Percentiles rank a stretch among this genome's conserved stretches.
Conservation (phyloP, 2,888 invertebrate species). For the Meliscaeva auricollis region DNA sequence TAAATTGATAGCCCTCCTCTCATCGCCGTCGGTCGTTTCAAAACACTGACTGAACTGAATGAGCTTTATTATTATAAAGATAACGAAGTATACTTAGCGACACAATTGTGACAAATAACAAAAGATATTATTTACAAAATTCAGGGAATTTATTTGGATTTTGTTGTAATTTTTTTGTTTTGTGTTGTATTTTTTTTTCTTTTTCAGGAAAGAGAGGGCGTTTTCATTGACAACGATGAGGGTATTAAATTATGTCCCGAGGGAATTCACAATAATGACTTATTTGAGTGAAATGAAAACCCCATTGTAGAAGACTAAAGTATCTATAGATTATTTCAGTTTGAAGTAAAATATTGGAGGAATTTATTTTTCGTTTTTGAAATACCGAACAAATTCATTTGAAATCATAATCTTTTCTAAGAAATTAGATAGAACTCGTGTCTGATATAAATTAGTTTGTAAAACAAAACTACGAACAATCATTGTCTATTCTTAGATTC, state of each 20-base stretch:
- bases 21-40: neutral
- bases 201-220: neutral
- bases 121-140: constrained; percentile 25
- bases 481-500: too few relatives aligned
- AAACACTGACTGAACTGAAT: constrained; percentile 11
- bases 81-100: constrained; percentile 14
- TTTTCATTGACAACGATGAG: neutral
- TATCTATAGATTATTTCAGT: too few relatives aligned
- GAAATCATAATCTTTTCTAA: too few relatives aligned
- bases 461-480: too few relatives aligned
- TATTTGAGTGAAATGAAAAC: neutral
- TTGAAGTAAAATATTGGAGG: too few relatives aligned
- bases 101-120: constrained; percentile 1
- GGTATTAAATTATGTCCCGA: constrained; percentile 19
- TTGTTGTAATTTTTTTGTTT: neutral
- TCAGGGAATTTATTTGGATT: constrained; percentile 5
- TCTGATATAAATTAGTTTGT: too few relatives aligned
- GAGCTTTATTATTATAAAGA: constrained; percentile 14
- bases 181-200: too few relatives aligned
- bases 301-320: neutral
- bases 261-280: neutral
- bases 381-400: too few relatives aligned
- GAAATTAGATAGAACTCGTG: too few relatives aligned
- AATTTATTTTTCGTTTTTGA: too few relatives aligned
- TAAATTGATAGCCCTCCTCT: constrained; percentile 16